phyloP scores from a whole-genome alignment of 2,113 vertebrate species.

The Pterocles burchelli region DNA sequence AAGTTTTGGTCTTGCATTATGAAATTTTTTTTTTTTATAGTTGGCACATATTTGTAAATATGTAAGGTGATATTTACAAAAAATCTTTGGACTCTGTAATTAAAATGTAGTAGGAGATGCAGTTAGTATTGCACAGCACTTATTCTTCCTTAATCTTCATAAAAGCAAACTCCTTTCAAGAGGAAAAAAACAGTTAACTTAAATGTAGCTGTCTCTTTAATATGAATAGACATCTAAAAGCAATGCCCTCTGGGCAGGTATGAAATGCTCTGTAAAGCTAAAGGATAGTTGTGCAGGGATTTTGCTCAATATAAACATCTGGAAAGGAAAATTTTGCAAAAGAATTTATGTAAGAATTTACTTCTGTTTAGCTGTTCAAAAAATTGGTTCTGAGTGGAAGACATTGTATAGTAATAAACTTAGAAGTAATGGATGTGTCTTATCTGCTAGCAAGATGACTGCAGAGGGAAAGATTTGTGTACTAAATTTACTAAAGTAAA shows the following conservation, averaged over 20 bases:
- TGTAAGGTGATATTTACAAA: neutral
- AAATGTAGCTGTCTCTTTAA: neutral
- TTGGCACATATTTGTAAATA: neutral
- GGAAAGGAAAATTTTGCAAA: neutral
- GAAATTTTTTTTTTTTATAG: neutral
- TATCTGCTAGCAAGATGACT: neutral
- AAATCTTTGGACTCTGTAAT: neutral
- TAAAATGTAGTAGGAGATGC: neutral
- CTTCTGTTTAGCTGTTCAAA: neutral
- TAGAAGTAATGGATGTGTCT: neutral
- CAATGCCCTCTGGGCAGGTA: neutral
- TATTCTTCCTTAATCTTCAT: neutral
- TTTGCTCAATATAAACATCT: neutral
- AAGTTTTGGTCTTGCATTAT: neutral
- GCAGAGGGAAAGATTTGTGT: neutral
- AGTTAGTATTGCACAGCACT: neutral
- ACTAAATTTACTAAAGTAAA: neutral
- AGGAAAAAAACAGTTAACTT: neutral
- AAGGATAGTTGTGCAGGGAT: neutral
- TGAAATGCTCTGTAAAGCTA: neutral
- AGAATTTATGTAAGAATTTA: neutral
- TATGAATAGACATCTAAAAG: constrained; percentile 4
- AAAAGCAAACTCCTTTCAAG: neutral
- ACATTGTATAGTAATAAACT: neutral
- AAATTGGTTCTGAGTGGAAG: neutral